A percentile compares a stretch with the other conserved stretches of the same genome.
Conservation (phyloP, 2,797 vertebrate genomes). For the Taeniopygia guttata region DNA sequence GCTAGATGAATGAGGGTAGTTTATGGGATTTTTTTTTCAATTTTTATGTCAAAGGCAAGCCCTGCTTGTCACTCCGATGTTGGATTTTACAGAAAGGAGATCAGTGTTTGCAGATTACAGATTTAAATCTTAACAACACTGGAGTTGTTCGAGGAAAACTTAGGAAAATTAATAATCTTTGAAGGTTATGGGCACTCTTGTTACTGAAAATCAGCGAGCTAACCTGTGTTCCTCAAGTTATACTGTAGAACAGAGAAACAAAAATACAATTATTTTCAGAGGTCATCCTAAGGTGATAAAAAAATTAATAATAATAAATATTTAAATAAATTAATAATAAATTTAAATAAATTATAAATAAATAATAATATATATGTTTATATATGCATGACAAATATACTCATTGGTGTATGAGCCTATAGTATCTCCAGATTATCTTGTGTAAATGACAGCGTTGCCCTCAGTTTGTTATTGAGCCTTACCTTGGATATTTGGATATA, state of each 20-base stretch:
- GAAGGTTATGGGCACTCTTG: neutral
- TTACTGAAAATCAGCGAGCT: neutral
- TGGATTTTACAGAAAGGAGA: neutral
- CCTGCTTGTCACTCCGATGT: neutral
- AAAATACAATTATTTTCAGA: neutral
- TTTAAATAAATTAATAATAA: too few relatives aligned
- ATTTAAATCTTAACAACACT: neutral
- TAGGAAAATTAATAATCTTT: neutral
- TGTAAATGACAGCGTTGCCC: neutral
- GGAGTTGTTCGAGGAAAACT: neutral
- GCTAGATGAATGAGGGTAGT: neutral
- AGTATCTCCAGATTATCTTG: neutral
- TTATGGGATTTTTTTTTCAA: neutral
- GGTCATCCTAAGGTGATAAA: neutral
- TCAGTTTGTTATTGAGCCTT: neutral
- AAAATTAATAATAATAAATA: too few relatives aligned
- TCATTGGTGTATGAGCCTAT: neutral
- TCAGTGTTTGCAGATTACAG: neutral
- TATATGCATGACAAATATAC: neutral
- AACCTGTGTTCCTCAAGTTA: neutral
- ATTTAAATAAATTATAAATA: too few relatives aligned
- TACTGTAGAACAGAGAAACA: neutral
- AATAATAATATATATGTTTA: too few relatives aligned
- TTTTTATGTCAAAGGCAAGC: neutral
- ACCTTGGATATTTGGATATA: neutral